Base-by-base conservation (phyloP, 2,888 invertebrate genomes). In the Melanargia galathea region DNA sequence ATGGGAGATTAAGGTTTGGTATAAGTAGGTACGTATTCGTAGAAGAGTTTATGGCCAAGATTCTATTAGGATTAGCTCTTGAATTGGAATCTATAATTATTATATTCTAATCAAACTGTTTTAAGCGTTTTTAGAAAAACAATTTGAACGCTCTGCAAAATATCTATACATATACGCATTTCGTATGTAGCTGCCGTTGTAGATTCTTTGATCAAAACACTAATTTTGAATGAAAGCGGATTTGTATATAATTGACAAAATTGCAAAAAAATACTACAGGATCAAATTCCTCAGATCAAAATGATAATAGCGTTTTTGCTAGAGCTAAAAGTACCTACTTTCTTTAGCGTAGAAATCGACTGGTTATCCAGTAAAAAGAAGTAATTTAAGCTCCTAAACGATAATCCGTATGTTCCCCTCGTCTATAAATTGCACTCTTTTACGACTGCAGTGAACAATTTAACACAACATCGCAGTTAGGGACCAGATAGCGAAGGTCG, bases 361-460 rank as follows among this genome's bases (percentile, higher is more conserved):
- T 59, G 54, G 55, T 46, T 62, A 55, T 18, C 11, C 55, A 18
- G 55, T n/a, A 10, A 40, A 26, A 40, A 43, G 16, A 18, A 26
- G 24, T 55, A 26, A 55, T 52, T 52, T 43, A 55, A 43, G 55
- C 16, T 26, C 49, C 54, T 48, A 59, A 59, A n/a, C n/a, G n/a
- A n/a, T n/a, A n/a, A n/a, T 38, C 45, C 60, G 58, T 48, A 60
- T 65, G 54, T 58, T 62, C 49, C 56, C 43, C 64, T 56, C 45
- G 45, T 51, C 49, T 49, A 45, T 59, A 56, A 62, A 66, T 62
- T 51, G 64, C 33, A 59, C 64, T 62, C 61, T 60, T 66, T 66
- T 66, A 66, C 64, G 66, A 62, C 58, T 58, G 22, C 40, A 60
- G 51, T 55, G 55, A 60, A 60, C 65, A 57, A 62, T 66, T 66